Base-by-base conservation (phyloP, 2,113 vertebrate genomes). In the Macrotus californicus region DNA sequence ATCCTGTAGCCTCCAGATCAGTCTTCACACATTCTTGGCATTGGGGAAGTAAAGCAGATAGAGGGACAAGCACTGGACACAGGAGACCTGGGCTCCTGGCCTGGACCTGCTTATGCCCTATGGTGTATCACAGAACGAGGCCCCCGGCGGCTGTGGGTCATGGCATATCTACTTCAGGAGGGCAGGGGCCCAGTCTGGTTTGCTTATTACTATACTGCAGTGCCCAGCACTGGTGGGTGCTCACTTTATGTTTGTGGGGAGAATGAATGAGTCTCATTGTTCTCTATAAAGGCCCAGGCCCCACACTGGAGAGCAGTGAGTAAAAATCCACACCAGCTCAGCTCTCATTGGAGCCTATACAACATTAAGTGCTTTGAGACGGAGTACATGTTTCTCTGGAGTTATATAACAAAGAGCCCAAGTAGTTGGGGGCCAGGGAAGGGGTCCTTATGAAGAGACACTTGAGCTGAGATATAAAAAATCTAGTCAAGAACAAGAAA, bases 51-150 rank as follows among this genome's bases (percentile, higher is more conserved):
- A 56, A 96, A 24, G 3, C 31, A 34, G 34, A 6, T 48, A 4
- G 14, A 3, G 1, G 12, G 16, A 15, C 15, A 39, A 56, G 36
- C 39, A 14, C 29, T 18, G 13, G 14, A 10, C 0, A 0, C 5
- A 2, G 21, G 43, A 41, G 12, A 36, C 21, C 2, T 59, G 36
- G 26, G n/a, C 21, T 67, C 82, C 76, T 7, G 0, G 36, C 11
- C 70, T 64, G 10, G 12, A 19, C 87, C 56, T 90, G 41, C 13
- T 64, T 2, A 1, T 21, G 6, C 0, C 5, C 26, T 16, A 18
- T 43, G 8, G 19, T 64, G 1, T 52, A 13, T 43, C 70, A 43
- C 39, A 26, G n/a, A 43, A 24, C 14, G 1, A 73, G 41, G 13
- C 12, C 41, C 24, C 24, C 26, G 41, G 41, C 24, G 26, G 24